Evolutionary conservation across 2,797 vertebrate genomes (phyloP).

Genomic region (Sebastes taczanowskii): DNA sequence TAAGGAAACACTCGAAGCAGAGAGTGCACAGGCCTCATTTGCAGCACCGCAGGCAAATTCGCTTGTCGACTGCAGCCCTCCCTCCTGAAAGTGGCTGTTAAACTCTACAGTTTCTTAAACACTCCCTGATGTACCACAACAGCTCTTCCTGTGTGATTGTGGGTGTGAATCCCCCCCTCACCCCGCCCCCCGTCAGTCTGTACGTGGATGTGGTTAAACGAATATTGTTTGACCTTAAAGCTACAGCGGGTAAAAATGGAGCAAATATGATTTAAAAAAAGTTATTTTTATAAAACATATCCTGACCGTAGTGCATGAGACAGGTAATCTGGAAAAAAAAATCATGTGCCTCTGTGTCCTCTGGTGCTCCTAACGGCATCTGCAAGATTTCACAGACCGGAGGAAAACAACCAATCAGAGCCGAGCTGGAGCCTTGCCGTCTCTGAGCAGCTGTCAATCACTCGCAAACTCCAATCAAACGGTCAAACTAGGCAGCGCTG

Average conservation of each 20-base stretch:
- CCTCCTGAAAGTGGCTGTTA: constrained; percentile 14
- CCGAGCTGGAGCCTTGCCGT: too few relatives aligned
- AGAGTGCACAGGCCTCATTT: constrained; percentile 55
- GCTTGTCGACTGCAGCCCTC: constrained; percentile 32
- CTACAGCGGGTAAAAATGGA: too few relatives aligned
- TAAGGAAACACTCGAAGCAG: constrained; percentile 73
- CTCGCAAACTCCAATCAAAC: accelerated
- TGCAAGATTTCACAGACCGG: too few relatives aligned
- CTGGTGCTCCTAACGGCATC: too few relatives aligned
- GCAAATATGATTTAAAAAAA: too few relatives aligned
- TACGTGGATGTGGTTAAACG: background rate
- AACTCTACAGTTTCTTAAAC: constrained; percentile 25
- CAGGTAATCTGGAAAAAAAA: too few relatives aligned
- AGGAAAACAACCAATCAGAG: too few relatives aligned
- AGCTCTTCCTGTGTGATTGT: background rate
- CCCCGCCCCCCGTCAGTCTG: background rate
- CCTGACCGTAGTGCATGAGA: too few relatives aligned
- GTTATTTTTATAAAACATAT: too few relatives aligned
- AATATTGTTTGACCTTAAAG: background rate
- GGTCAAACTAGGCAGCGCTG: too few relatives aligned
- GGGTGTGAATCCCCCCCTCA: background rate
- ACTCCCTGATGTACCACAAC: background rate
- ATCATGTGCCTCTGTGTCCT: too few relatives aligned
- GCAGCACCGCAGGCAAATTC: constrained; percentile 58
- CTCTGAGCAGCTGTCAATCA: too few relatives aligned